Evolutionary conservation across 2,888 invertebrate genomes (phyloP).

Genomic region (Deroplatys truncata): DNA sequence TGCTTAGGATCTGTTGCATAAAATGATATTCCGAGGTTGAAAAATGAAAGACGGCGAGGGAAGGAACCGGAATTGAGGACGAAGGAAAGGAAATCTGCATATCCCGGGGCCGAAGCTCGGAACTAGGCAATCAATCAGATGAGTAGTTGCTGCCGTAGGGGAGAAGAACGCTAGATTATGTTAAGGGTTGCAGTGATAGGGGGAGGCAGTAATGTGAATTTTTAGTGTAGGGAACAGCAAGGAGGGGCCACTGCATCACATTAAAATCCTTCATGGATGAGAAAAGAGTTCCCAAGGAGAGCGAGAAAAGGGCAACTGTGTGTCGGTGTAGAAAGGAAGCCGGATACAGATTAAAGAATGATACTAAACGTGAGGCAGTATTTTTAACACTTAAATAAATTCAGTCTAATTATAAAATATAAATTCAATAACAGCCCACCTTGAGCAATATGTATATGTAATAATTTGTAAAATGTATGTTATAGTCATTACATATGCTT

Average conservation of each 20-base stretch:
- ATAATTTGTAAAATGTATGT: too few relatives aligned
- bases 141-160: constrained; percentile 10
- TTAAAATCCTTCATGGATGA: constrained; percentile 10
- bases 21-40: constrained; percentile 31
- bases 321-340: too few relatives aligned
- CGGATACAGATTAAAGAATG: too few relatives aligned
- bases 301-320: too few relatives aligned
- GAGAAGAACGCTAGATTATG: constrained; percentile 27
- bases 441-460: too few relatives aligned
- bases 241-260: background rate
- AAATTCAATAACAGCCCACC: too few relatives aligned
- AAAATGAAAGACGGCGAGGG: constrained; percentile 31
- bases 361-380: too few relatives aligned
- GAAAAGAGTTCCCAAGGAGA: background rate
- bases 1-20: constrained; percentile 31
- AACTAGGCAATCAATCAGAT: constrained; percentile 30
- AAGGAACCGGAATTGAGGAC: constrained; percentile 2
- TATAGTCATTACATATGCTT: too few relatives aligned
- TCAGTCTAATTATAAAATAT: too few relatives aligned
- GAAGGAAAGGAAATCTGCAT: constrained; percentile 29
- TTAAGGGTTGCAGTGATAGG: constrained; percentile 23
- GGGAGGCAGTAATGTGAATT: constrained; percentile 28
- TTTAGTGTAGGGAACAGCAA: constrained; percentile 17
- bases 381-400: too few relatives aligned
- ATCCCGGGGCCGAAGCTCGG: constrained; percentile 24